Percentiles rank a stretch among this genome's conserved stretches.
Evolutionary conservation across 2,888 invertebrate species (phyloP).

Genomic region (Ormyrus thymus): DNA sequence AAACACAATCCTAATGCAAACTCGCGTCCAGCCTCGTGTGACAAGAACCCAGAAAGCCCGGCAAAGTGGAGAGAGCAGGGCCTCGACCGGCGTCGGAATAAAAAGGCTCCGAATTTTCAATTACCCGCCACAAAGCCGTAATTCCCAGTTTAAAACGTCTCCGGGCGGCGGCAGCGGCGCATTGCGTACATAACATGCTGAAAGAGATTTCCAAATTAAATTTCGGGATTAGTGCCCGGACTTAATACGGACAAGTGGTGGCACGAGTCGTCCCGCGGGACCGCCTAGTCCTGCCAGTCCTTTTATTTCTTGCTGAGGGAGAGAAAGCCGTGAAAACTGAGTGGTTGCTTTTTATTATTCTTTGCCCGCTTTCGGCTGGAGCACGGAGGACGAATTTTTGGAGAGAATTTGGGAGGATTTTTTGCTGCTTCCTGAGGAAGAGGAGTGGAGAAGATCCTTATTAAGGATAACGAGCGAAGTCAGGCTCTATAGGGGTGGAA

Average conservation of each 20-base stretch:
- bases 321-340: too few relatives aligned
- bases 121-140: conserved; percentile 72
- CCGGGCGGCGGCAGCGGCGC: conserved; percentile 31
- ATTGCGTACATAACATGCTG: conserved; percentile 55
- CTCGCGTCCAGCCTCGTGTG: too few relatives aligned
- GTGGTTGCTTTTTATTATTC: neutral
- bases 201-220: conserved; percentile 75
- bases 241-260: conserved; percentile 72
- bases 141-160: conserved; percentile 72
- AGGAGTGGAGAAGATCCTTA: too few relatives aligned
- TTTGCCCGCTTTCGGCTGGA: neutral
- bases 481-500: too few relatives aligned
- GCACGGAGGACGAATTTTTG: too few relatives aligned
- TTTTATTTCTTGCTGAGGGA: conserved; percentile 15
- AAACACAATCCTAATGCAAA: too few relatives aligned
- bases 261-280: conserved; percentile 73
- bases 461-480: too few relatives aligned
- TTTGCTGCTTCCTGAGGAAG: too few relatives aligned
- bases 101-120: conserved; percentile 69
- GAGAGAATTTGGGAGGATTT: too few relatives aligned
- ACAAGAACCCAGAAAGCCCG: too few relatives aligned
- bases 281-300: conserved; percentile 59
- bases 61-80: conserved; percentile 24
- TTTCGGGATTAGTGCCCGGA: conserved; percentile 74
- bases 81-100: too few relatives aligned